Percentiles rank a stretch among this genome's conserved stretches.
Conservation (phyloP, 2,113 vertebrate genomes). For the Salvator merianae region DNA sequence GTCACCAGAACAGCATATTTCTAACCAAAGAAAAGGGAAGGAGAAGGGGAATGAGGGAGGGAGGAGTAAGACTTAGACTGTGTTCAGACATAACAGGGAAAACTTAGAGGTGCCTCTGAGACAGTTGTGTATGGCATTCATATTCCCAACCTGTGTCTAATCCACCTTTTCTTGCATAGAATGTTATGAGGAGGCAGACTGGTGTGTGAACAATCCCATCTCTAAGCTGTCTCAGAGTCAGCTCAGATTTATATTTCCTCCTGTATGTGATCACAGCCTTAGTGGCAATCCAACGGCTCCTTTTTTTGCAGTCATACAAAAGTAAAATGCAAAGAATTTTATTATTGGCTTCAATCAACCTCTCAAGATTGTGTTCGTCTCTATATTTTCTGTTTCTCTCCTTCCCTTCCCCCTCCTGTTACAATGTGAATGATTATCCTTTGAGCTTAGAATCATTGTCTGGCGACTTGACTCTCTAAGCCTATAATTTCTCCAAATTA, state of each 20-base stretch:
- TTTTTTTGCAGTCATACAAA: background rate
- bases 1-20: conserved; percentile 38
- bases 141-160: too few species aligned
- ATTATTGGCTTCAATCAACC: background rate
- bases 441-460: background rate
- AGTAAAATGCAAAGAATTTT: background rate
- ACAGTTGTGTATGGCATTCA: too few species aligned
- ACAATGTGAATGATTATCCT: background rate
- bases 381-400: background rate
- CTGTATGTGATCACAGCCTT: background rate
- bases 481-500: conserved; percentile 20
- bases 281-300: background rate
- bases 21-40: conserved; percentile 2
- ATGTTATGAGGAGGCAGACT: too few species aligned
- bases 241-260: background rate
- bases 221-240: too few species aligned
- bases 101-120: too few species aligned
- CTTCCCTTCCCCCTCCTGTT: background rate
- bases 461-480: background rate
- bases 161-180: too few species aligned
- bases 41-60: too few species aligned
- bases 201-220: too few species aligned
- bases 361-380: conserved; percentile 8
- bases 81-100: too few species aligned
- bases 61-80: too few species aligned